Conservation (phyloP, 2,797 vertebrate species). For the Cirrhinus mrigala region DNA sequence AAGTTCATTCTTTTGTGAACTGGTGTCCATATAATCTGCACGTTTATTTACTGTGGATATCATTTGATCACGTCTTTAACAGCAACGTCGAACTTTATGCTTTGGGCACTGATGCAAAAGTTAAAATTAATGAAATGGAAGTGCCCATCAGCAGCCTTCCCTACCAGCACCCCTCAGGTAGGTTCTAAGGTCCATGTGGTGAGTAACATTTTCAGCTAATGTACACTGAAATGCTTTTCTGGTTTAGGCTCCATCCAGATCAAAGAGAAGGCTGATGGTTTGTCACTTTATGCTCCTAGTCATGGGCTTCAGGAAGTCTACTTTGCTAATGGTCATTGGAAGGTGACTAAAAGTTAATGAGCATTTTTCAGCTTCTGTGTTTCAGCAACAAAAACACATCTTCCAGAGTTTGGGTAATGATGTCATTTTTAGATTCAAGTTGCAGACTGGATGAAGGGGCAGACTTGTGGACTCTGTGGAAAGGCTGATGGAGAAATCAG, state of each 20-base stretch:
- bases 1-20: slow-evolving; percentile 60
- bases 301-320: slow-evolving; percentile 80
- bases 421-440: slow-evolving; percentile 72
- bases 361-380: too few species aligned
- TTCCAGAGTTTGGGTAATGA: not conserved
- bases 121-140: slow-evolving; percentile 79
- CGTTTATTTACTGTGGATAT: not conserved
- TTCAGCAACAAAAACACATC: not conserved
- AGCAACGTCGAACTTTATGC: slow-evolving; percentile 81
- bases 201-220: not conserved
- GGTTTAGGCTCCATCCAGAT: slow-evolving; percentile 72
- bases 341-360: slow-evolving; percentile 67
- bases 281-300: slow-evolving; percentile 72
- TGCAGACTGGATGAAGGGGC: slow-evolving; percentile 83
- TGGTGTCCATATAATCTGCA: not conserved
- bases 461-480: slow-evolving; percentile 85
- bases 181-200: not conserved
- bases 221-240: not conserved
- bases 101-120: slow-evolving; percentile 60
- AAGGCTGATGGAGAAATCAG: slow-evolving; percentile 80
- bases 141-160: slow-evolving; percentile 68
- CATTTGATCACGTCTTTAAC: slow-evolving; percentile 35
- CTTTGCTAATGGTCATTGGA: slow-evolving; percentile 67
- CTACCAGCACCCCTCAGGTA: slow-evolving; percentile 72
- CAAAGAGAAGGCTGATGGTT: slow-evolving; percentile 67